These are phyloP conservation scores for Thunnus albacares DNA, from an alignment of 2,797 vertebrate species.

Conservation along the genomic window DNA sequence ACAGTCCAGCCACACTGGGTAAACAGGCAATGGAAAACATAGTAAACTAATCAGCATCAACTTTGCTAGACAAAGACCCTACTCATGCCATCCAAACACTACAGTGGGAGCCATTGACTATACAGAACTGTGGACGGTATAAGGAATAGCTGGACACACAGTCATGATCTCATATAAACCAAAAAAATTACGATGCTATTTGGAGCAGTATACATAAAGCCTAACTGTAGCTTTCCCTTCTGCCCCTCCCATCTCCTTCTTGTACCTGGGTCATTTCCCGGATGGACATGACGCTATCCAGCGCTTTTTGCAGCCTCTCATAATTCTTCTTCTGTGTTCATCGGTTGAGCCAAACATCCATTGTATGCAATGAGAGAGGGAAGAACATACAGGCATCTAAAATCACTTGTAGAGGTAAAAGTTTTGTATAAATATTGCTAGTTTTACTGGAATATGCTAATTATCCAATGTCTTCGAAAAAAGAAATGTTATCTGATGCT, in stretches of 20 bases:
- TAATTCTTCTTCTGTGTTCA: conserved; percentile 98
- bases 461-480: neutral
- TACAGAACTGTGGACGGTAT: neutral
- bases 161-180: neutral
- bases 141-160: neutral
- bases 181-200: neutral
- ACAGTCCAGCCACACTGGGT: neutral
- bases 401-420: conserved; percentile 41
- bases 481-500: no score
- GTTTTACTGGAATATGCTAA: neutral
- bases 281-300: conserved; percentile 99
- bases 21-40: neutral
- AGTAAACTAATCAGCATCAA: conserved; percentile 1
- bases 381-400: conserved; percentile 74
- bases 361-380: conserved; percentile 65
- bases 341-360: conserved; percentile 74
- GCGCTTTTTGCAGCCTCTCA: conserved; percentile 97
- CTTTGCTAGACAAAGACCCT: conserved; percentile 9
- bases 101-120: neutral
- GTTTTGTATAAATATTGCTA: neutral
- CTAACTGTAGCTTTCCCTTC: neutral
- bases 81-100: neutral
- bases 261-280: conserved; percentile 99
- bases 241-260: conserved; percentile 27
- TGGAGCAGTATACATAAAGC: neutral